Conservation (phyloP, 2,888 invertebrate genomes). For the Peribatodes rhomboidaria region DNA sequence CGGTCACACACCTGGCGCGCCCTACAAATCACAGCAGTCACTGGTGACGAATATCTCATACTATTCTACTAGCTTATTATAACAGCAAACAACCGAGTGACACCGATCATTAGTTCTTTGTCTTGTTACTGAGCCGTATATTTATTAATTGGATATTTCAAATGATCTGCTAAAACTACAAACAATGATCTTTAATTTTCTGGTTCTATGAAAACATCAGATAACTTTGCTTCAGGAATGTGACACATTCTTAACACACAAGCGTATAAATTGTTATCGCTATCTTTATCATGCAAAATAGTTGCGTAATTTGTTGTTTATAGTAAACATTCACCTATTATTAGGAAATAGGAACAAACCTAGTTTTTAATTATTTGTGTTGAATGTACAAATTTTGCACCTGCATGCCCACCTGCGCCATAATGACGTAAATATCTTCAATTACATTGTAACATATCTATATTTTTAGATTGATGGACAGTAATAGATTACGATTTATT, state of each 20-base stretch:
- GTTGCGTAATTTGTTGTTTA: slow-evolving; percentile 15
- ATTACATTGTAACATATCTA: background rate
- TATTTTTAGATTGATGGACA: background rate
- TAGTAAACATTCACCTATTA: background rate
- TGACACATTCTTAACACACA: slow-evolving; percentile 10
- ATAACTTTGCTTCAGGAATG: slow-evolving; percentile 22
- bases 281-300: slow-evolving; percentile 26
- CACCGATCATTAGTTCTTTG: slow-evolving; percentile 48
- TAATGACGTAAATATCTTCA: background rate
- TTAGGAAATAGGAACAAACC: too few relatives aligned
- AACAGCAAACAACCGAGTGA: slow-evolving; percentile 46
- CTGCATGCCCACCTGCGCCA: slow-evolving; percentile 23
- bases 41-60: slow-evolving; percentile 46
- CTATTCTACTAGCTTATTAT: slow-evolving; percentile 34
- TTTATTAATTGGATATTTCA: slow-evolving; percentile 23
- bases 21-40: slow-evolving; percentile 52
- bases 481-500: background rate
- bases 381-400: slow-evolving; percentile 19
- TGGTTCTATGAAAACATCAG: background rate
- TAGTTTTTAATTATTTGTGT: background rate
- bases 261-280: slow-evolving; percentile 30
- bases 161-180: slow-evolving; percentile 12
- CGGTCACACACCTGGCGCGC: slow-evolving; percentile 59
- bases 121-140: slow-evolving; percentile 40
- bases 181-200: background rate